These are phyloP conservation scores for Sminthurides aquaticus DNA, from an alignment of 2,888 invertebrate genomes.

Conservation along the genomic window DNA sequence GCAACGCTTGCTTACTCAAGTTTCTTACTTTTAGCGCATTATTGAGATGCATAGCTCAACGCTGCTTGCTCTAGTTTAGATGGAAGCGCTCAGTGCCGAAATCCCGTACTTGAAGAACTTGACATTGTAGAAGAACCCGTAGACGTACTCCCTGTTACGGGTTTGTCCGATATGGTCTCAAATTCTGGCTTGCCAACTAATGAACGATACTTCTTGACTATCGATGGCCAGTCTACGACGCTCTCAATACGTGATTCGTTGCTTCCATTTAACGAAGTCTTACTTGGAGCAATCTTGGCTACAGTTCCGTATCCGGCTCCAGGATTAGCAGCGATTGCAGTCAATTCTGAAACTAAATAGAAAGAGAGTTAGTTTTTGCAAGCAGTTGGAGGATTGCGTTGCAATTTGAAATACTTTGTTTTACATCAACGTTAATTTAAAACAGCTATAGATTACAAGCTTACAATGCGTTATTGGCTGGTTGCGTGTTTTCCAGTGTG, in stretches of 20 bases:
- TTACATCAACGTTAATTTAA: neutral
- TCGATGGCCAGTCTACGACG: conserved; percentile 1
- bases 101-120: too few relatives aligned
- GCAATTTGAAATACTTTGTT: neutral
- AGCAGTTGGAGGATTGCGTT: neutral
- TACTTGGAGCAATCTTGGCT: neutral
- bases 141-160: too few relatives aligned
- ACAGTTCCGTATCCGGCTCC: neutral
- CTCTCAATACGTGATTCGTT: neutral
- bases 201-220: conserved; percentile 1
- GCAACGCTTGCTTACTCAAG: too few relatives aligned
- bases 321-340: conserved; percentile 4
- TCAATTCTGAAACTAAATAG: neutral
- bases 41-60: too few relatives aligned
- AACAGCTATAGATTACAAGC: too few relatives aligned
- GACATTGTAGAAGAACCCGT: too few relatives aligned
- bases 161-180: too few relatives aligned
- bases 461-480: neutral
- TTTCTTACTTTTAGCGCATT: too few relatives aligned
- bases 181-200: neutral
- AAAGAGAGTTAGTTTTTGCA: neutral
- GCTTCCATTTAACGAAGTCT: neutral
- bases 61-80: too few relatives aligned
- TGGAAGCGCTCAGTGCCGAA: too few relatives aligned
- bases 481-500: neutral